phyloP scores from a whole-genome alignment of 1,140 invertebrate genomes.

The Dufourea novaeangliae region DNA sequence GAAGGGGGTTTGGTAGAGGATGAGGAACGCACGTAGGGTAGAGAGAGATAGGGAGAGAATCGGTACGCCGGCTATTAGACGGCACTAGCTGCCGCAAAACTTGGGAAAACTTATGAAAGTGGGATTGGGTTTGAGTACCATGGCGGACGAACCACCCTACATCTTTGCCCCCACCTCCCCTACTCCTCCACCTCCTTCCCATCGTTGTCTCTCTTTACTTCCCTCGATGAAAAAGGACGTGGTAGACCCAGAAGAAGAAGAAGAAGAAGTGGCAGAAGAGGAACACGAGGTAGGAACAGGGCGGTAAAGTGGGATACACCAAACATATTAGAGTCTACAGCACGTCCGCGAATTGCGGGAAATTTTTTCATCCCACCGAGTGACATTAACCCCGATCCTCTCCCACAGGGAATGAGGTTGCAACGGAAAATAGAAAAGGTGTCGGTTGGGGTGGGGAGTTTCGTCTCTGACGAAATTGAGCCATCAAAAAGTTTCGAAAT shows the following conservation, averaged over 20 bases:
- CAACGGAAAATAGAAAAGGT: constrained; percentile 12
- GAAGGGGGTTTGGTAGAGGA: not conserved
- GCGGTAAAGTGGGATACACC: constrained; percentile 69
- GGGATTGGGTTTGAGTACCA: constrained; percentile 69
- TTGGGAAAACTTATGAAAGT: constrained; percentile 78
- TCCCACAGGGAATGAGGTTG: not conserved
- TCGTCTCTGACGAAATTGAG: constrained; percentile 72
- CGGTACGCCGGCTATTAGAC: constrained; percentile 71
- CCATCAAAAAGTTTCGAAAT: constrained; percentile 73
- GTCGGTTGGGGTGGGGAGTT: not conserved
- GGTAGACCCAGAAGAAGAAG: not conserved
- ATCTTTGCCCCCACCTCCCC: not conserved
- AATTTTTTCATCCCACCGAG: constrained; percentile 66
- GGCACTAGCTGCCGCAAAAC: constrained; percentile 73
- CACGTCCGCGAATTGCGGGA: constrained; percentile 74
- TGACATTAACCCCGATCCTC: constrained; percentile 68
- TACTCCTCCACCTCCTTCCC: not conserved
- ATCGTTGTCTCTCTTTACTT: not conserved
- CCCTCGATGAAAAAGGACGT: constrained; percentile 5
- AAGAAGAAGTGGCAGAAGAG: not conserved
- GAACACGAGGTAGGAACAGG: constrained; percentile 5
- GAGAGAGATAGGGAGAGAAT: constrained; percentile 18
- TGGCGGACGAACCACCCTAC: constrained; percentile 43
- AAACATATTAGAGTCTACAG: constrained; percentile 76
- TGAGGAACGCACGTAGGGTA: constrained; percentile 34